A percentile compares a stretch with the other conserved stretches of the same genome.
These are phyloP conservation scores for Etheostoma nigrum DNA, from an alignment of 2,797 vertebrate genomes.

Conservation along the genomic window DNA sequence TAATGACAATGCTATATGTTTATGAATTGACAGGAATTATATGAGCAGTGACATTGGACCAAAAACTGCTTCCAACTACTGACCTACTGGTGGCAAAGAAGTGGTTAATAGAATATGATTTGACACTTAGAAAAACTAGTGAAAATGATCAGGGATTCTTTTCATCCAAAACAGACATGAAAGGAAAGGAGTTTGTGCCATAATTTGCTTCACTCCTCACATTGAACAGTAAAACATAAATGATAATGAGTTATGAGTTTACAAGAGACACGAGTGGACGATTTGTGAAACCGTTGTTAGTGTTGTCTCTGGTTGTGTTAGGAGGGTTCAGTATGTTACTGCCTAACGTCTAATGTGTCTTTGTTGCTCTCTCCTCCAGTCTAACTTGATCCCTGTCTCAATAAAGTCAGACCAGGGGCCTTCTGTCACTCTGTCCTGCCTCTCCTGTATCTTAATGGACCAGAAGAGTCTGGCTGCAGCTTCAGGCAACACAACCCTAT, in stretches of 20 bases:
- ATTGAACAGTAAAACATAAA: background rate
- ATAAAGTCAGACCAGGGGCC: slow-evolving; percentile 36
- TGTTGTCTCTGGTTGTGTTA: slow-evolving; percentile 13
- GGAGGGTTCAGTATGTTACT: slow-evolving; percentile 3
- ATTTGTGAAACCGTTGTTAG: background rate
- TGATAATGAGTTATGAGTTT: background rate
- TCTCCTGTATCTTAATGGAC: slow-evolving; percentile 26
- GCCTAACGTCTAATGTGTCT: background rate
- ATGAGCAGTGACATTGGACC: background rate
- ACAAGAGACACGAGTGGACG: slow-evolving; percentile 7
- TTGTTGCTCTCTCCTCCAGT: background rate
- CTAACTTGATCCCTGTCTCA: slow-evolving; percentile 19
- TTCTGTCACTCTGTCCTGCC: slow-evolving; percentile 33
- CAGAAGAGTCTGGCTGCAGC: slow-evolving; percentile 59
- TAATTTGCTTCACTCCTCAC: background rate
- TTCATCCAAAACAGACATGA: background rate
- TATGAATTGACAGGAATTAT: background rate
- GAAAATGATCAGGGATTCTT: background rate
- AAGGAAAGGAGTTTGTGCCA: background rate
- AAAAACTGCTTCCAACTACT: background rate
- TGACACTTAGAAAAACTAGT: background rate
- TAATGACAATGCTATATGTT: background rate
- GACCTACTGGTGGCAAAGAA: background rate
- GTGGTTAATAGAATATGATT: background rate
- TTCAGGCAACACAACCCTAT: slow-evolving; percentile 17